Evolutionary conservation across 1,140 invertebrate genomes (phyloP).

Genomic region (Drosophila trapezifrons): DNA sequence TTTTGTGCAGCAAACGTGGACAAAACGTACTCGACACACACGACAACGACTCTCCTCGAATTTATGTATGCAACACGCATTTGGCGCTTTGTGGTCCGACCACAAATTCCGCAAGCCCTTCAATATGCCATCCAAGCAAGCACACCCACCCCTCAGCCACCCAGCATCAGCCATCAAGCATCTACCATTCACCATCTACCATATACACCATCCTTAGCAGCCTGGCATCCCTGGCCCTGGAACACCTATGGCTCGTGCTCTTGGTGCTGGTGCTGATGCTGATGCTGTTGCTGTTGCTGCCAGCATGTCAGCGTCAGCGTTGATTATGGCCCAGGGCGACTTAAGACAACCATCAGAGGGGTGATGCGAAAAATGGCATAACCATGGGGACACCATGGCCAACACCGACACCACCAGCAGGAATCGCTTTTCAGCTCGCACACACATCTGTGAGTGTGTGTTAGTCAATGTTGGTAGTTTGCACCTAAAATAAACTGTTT

Average conservation of each 20-base stretch:
- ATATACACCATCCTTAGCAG: conserved; percentile 2
- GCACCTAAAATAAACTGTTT: conserved; percentile 36
- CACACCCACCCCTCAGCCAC: no score
- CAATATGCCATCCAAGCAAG: conserved; percentile 9
- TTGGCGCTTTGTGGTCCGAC: conserved; percentile 48
- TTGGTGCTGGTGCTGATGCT: no score
- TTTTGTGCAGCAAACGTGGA: conserved; percentile 50
- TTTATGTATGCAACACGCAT: conserved; percentile 63
- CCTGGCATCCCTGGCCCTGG: background rate
- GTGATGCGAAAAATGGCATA: conserved; percentile 27
- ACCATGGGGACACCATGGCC: conserved; percentile 11
- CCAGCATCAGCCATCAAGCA: background rate
- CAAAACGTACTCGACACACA: conserved; percentile 25
- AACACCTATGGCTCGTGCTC: conserved; percentile 2
- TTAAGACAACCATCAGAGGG: conserved; percentile 27
- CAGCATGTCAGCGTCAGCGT: conserved; percentile 39
- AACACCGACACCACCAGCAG: background rate
- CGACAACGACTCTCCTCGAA: conserved; percentile 17
- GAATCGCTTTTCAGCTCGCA: background rate
- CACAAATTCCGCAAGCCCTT: conserved; percentile 26
- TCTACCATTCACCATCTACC: background rate
- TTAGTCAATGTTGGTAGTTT: conserved; percentile 3
- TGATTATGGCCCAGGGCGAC: conserved; percentile 37
- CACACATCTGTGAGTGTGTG: background rate
- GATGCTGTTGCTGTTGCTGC: background rate